phyloP scores from a whole-genome alignment of 37 sponge, comb jelly and placozoan genomes.

The Bolinopsis microptera region DNA sequence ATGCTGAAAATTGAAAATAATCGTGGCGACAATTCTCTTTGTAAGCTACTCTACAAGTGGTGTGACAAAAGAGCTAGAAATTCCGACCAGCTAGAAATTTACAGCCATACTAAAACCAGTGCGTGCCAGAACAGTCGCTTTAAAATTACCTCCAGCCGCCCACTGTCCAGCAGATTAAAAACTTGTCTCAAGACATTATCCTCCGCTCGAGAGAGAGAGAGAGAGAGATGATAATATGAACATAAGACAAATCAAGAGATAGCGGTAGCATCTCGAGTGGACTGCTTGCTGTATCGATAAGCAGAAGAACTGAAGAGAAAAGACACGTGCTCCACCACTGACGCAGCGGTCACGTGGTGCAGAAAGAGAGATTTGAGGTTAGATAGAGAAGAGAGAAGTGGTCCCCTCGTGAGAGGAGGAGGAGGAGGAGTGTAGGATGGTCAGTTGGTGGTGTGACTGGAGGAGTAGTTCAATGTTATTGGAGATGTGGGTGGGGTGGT shows the following conservation, averaged over 20 bases:
- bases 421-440: too few species aligned
- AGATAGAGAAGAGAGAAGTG: background rate
- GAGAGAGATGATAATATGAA: background rate
- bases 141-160: background rate
- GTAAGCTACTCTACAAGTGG: too few species aligned
- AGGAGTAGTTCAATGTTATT: background rate
- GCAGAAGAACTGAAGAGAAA: slow-evolving; percentile 2
- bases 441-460: background rate
- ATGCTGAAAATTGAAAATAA: too few species aligned
- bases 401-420: too few species aligned
- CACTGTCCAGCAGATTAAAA: background rate
- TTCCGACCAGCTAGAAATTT: too few species aligned
- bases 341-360: background rate
- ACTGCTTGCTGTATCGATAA: background rate
- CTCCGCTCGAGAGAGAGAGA: too few species aligned
- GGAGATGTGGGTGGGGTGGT: background rate
- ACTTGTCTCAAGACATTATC: background rate
- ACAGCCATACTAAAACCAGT: too few species aligned
- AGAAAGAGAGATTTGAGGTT: too few species aligned
- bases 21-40: too few species aligned
- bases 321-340: background rate
- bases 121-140: too few species aligned
- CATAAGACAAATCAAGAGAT: background rate
- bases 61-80: too few species aligned
- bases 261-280: background rate